Base-by-base conservation (phyloP, 2,888 invertebrate species). In the Halictus ligatus region DNA sequence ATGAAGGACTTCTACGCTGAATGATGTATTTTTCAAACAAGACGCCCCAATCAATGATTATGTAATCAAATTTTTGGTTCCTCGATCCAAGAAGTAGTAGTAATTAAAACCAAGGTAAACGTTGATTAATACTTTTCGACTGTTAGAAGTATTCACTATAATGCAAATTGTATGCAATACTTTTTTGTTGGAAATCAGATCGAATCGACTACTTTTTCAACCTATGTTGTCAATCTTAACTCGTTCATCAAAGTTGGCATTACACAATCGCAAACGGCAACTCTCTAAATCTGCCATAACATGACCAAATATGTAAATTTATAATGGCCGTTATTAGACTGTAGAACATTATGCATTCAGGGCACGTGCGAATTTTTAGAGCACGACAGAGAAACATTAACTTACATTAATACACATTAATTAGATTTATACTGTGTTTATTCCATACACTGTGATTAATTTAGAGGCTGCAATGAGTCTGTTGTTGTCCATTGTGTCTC, bases 1-100 rank as follows among this genome's bases (percentile, higher is more conserved):
- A 43, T 40, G 75, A 83, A 83, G 73, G 79, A 21, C 48, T 77
- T 67, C 67, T 8, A 21, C 8, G 18, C 8, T 54, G 21, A 0
- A 54, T 54, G 0, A 54, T 8, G 18, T 21, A 50, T 18, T 18
- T 18, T 2, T 7, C 2, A 50, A 50, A 1, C 18, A 18, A 50
- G 18, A 18, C 35, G 5, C 35, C 5, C 35, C 35, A 35, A 35
- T 35, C 35, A 35, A 35, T 35, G 35, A 35, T 35, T 35, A 35
- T 0, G 1, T 5, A 35, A 35, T 35, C 35, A 35, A 35, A 35
- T 35, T 35, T 35, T 35, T 35, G 35, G 35, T 35, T 35, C 35
- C 35, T 35, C 35, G 35, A 35, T 35, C 35, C 35, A 35, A 35
- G 50, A 50, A 2, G 18, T 50, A 18, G 50, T 18, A 50, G 50